A percentile compares a stretch with the other conserved stretches of the same genome.
Conservation (phyloP, 2,797 vertebrate genomes). For the Streptopelia turtur region DNA sequence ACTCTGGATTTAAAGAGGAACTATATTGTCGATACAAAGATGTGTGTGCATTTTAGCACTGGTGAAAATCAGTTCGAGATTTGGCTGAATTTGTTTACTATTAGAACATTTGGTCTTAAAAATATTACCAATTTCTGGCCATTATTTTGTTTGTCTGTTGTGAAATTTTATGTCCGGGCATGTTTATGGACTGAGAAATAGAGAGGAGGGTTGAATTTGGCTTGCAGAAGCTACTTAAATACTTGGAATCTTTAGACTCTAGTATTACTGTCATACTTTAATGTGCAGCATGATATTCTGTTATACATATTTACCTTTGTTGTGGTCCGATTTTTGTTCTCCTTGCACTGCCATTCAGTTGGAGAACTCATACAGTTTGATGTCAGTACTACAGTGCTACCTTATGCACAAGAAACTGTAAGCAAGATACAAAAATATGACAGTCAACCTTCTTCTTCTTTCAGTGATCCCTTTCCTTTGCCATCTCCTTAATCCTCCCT, state of each 20-base stretch:
- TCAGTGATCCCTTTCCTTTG: background rate
- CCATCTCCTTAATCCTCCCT: background rate
- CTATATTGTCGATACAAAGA: background rate
- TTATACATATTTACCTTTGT: background rate
- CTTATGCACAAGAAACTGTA: background rate
- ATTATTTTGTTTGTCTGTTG: background rate
- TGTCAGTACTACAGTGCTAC: background rate
- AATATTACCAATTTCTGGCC: background rate
- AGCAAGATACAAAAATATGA: rapidly evolving
- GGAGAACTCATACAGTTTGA: background rate
- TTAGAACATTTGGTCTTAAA: background rate
- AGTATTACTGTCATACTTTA: background rate
- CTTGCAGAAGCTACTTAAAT: background rate
- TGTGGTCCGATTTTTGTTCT: background rate
- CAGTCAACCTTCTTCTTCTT: background rate
- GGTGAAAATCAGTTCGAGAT: background rate
- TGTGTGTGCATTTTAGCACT: background rate
- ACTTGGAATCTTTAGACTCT: background rate
- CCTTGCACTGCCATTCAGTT: background rate
- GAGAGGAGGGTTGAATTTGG: background rate
- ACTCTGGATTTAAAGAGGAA: background rate
- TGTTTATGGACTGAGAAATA: background rate
- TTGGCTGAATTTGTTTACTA: background rate
- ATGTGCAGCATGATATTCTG: background rate
- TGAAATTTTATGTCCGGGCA: background rate